Conservation (phyloP, 2,113 vertebrate species). For the Serilophus lunatus region DNA sequence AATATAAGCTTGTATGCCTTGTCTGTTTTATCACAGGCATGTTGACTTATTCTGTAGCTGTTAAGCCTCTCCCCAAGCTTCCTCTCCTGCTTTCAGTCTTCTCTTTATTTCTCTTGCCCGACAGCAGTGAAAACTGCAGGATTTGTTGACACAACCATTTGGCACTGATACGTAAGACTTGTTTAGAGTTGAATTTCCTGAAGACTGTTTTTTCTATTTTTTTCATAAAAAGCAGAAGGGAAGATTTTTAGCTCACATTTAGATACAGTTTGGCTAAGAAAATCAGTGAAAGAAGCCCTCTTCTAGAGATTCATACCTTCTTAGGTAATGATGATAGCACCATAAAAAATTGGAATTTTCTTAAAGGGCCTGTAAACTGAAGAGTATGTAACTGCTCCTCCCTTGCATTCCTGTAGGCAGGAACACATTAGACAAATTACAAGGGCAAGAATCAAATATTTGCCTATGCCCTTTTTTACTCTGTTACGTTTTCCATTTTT, state of each 20-base stretch:
- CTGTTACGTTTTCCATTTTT: not conserved
- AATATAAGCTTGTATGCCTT: not conserved
- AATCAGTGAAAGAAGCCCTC: not conserved
- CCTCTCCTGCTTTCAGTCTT: not conserved
- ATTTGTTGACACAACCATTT: not conserved
- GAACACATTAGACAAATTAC: not conserved
- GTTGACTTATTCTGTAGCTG: not conserved
- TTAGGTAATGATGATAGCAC: not conserved
- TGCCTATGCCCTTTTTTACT: not conserved
- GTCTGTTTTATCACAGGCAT: not conserved
- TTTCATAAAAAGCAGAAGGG: not conserved
- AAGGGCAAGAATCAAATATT: not conserved
- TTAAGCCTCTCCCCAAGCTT: not conserved
- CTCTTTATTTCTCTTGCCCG: not conserved
- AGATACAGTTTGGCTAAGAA: not conserved
- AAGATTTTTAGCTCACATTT: not conserved
- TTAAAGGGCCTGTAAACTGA: not conserved
- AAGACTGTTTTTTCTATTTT: not conserved
- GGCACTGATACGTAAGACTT: not conserved
- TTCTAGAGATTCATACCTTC: not conserved
- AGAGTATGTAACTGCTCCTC: not conserved
- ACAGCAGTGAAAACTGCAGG: not conserved
- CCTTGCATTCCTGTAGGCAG: not conserved
- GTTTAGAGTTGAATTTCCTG: not conserved
- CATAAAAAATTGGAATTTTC: not conserved